Percentiles rank a stretch among this genome's conserved stretches.
These are phyloP conservation scores for Epinephelus moara DNA, from an alignment of 2,113 vertebrate genomes.

Conservation along the genomic window DNA sequence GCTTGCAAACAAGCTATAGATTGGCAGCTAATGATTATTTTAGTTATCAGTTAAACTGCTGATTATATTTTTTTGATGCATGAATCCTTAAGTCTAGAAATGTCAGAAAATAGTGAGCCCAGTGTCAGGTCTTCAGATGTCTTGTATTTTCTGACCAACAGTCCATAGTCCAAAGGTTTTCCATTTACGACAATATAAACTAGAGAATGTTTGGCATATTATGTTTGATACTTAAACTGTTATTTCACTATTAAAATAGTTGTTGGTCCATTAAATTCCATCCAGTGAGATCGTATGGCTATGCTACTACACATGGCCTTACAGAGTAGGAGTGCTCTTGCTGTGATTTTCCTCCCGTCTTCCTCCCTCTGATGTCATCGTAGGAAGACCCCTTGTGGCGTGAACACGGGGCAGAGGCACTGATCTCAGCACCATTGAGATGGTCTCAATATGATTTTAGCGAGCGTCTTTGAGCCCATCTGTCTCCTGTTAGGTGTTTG, in stretches of 20 bases:
- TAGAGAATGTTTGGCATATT: background rate
- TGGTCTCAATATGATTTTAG: constrained; percentile 53
- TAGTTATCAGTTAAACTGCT: background rate
- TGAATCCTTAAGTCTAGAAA: background rate
- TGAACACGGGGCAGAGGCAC: constrained; percentile 29
- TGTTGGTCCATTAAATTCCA: too few species aligned
- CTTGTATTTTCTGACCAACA: background rate
- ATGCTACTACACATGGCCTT: constrained; percentile 22
- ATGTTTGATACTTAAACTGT: too few species aligned
- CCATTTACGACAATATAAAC: background rate
- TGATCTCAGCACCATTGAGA: constrained; percentile 46
- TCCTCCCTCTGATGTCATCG: constrained; percentile 40
- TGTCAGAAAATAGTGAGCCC: background rate
- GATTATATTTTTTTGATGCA: background rate
- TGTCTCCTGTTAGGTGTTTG: constrained; percentile 58
- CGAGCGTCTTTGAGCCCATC: constrained; percentile 55
- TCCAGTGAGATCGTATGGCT: constrained; percentile 9
- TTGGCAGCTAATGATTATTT: background rate
- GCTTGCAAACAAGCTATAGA: too few species aligned
- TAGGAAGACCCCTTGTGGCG: constrained; percentile 28
- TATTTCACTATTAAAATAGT: too few species aligned
- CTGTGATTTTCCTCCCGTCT: constrained; percentile 36
- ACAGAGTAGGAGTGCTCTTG: constrained; percentile 23
- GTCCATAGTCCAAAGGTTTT: background rate
- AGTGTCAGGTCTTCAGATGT: background rate